A percentile compares a stretch with the other conserved stretches of the same genome.
Evolutionary conservation across 64 coral and sea anemone species (phyloP).

Genomic region (Exaiptasia diaphana): DNA sequence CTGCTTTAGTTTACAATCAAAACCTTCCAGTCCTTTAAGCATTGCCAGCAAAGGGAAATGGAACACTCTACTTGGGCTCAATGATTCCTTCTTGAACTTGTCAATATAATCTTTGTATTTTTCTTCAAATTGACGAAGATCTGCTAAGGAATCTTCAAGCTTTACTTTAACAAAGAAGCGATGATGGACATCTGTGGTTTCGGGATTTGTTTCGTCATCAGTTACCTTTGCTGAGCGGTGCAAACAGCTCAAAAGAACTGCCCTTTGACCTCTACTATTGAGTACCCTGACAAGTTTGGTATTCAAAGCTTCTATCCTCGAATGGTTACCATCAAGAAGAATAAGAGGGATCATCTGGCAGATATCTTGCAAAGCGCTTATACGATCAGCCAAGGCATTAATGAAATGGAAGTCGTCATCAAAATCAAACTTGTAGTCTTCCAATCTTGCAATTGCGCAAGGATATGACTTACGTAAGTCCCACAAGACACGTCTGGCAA

Average conservation of each 20-base stretch:
- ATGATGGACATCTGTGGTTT: slow-evolving; percentile 27
- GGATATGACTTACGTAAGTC: slow-evolving; percentile 64
- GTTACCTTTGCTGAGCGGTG: slow-evolving; percentile 16
- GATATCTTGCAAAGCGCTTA: slow-evolving; percentile 40
- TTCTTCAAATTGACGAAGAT: slow-evolving; percentile 48
- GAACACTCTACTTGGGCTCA: slow-evolving; percentile 47
- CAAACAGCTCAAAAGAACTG: slow-evolving; percentile 52
- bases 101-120: slow-evolving; percentile 71
- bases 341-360: slow-evolving; percentile 57
- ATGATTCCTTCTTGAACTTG: neutral
- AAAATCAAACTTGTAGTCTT: slow-evolving; percentile 10
- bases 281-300: slow-evolving; percentile 57
- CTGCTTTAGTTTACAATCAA: slow-evolving; percentile 30
- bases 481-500: slow-evolving; percentile 77
- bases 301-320: slow-evolving; percentile 34
- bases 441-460: slow-evolving; percentile 41
- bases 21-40: slow-evolving; percentile 54
- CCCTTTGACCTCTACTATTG: slow-evolving; percentile 32
- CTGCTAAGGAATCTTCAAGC: slow-evolving; percentile 63
- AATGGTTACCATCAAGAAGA: slow-evolving; percentile 74
- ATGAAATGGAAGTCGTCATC: slow-evolving; percentile 53
- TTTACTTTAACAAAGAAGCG: slow-evolving; percentile 39
- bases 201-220: neutral
- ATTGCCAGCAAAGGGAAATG: slow-evolving; percentile 81
- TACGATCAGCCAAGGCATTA: slow-evolving; percentile 22